Percentiles rank a stretch among this genome's conserved stretches.
These are phyloP conservation scores for Tinea pellionella DNA, from an alignment of 2,888 invertebrate species.

Conservation along the genomic window DNA sequence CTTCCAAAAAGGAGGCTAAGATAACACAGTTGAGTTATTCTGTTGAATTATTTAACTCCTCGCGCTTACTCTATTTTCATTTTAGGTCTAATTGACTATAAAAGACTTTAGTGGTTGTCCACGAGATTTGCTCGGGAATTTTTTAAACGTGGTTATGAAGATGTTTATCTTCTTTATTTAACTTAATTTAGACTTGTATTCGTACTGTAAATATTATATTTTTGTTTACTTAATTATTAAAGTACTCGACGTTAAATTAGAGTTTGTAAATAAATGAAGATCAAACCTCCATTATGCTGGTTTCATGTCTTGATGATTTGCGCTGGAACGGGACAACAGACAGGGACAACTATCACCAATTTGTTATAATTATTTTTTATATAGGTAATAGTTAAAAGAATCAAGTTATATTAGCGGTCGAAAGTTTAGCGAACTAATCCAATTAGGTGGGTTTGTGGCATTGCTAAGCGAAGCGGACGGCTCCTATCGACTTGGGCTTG, in stretches of 20 bases:
- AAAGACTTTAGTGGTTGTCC: neutral
- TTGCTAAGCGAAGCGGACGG: conserved; percentile 14
- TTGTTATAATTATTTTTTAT: too few species aligned
- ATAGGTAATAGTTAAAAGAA: neutral
- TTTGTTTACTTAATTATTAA: too few species aligned
- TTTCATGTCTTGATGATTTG: too few species aligned
- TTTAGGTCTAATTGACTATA: neutral
- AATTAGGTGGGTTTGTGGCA: conserved; percentile 33
- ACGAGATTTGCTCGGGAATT: neutral
- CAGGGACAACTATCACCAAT: too few species aligned
- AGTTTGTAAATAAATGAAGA: too few species aligned
- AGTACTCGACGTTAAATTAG: too few species aligned
- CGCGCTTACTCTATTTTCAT: neutral
- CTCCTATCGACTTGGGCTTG: neutral
- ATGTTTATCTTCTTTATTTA: neutral
- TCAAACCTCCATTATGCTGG: too few species aligned
- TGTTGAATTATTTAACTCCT: conserved; percentile 10
- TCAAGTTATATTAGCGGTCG: neutral
- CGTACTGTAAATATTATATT: too few species aligned
- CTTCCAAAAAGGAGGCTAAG: conserved; percentile 17
- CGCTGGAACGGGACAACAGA: too few species aligned
- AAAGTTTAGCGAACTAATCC: conserved; percentile 52
- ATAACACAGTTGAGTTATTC: conserved; percentile 14
- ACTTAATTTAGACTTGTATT: too few species aligned
- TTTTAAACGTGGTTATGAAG: neutral